Evolutionary conservation across 2,113 vertebrate species (phyloP), one percentile per base, ranked within the genome.

Genomic region (Rhinichthys klamathensis): DNA sequence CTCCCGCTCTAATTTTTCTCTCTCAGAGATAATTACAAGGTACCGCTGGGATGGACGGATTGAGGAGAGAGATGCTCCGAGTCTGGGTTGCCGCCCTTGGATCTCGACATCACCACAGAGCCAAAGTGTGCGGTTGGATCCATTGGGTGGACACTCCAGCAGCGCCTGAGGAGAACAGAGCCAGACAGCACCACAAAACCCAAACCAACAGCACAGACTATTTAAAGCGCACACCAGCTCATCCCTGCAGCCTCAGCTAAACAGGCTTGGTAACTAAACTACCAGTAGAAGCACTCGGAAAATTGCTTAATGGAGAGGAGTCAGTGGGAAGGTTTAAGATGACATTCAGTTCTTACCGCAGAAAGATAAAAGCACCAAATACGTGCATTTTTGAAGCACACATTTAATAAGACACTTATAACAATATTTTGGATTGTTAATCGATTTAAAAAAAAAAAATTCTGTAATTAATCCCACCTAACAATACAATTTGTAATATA

Each of bases 1-100:
- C 77, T 69, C 77, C 35, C 44, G n/a, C 77, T 74, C 74, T 54
- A n/a, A 58, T 65, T 80, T 83, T 70, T 72, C 86, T 49, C 54
- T 69, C 79, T 86, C 86, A 21, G 67, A 56, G 61, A 85, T 94
- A 95, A 95, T 94, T 95, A 95, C 92, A 95, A 92, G 92, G 92
- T 85, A 25, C 86, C 80, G 80, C 80, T 69, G 72, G 85, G 86
- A 90, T 85, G 86, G 80, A 90, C 60, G 75, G 86, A 90, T 89
- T 83, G 84, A 78, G 78, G 74, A 84, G 35, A 76, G 87, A 90
- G 93, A 92, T 91, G 87, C 88, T 90, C 88, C 87, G 90, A 92
- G 90, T 90, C 89, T 73, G 76, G 87, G 93, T 91, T 91, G 91
- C 91, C 90, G 92, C 92, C 92, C 91, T 92, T 86, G 83, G 87